Evolutionary conservation across 2,113 vertebrate genomes (phyloP).

Genomic region (Corapipo altera): DNA sequence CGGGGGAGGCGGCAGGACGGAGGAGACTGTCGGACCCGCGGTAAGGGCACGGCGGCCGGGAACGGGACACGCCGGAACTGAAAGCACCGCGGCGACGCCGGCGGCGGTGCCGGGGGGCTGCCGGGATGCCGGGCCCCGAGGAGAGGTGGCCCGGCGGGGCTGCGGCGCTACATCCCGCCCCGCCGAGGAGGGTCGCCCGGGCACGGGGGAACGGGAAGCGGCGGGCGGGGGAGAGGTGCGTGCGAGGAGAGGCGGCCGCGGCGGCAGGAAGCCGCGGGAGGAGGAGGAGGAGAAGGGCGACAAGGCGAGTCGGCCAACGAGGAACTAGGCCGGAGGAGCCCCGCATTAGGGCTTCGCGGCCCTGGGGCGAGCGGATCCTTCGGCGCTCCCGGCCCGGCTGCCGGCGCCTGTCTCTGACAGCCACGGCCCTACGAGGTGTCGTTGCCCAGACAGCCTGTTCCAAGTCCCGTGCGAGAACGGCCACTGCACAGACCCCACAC

Average conservation of each 20-base stretch:
- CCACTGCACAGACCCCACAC: background rate
- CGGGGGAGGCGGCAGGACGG: background rate
- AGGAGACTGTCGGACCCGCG: background rate
- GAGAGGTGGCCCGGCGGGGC: background rate
- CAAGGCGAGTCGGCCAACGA: background rate
- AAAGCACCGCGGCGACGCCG: background rate
- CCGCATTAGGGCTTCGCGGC: background rate
- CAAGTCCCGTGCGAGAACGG: rapidly evolving
- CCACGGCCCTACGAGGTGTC: rapidly evolving
- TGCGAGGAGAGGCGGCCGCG: background rate
- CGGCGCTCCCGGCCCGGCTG: background rate
- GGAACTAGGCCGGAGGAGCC: background rate
- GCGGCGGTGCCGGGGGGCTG: no score
- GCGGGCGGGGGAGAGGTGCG: background rate
- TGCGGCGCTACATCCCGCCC: background rate
- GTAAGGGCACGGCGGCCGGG: background rate
- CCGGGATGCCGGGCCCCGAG: background rate
- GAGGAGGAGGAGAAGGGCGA: background rate
- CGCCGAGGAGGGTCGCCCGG: no score
- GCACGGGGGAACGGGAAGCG: background rate
- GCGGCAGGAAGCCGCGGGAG: background rate
- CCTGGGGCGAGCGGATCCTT: background rate
- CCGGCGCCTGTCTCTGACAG: background rate
- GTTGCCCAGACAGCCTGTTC: rapidly evolving
- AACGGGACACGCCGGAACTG: background rate